Evolutionary conservation across 2,888 invertebrate genomes (phyloP).

Genomic region (Meteorus colon): DNA sequence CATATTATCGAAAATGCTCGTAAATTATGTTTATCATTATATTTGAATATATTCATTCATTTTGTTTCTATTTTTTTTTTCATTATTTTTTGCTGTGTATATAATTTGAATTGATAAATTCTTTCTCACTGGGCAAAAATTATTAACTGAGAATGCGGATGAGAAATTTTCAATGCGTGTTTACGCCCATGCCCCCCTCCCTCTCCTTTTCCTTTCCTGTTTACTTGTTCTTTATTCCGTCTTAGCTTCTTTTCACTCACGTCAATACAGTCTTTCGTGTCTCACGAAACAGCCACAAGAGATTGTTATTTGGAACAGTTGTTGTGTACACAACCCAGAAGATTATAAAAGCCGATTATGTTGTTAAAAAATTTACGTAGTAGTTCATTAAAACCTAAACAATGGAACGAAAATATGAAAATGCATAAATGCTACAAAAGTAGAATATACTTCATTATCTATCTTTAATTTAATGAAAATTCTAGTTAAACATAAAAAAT

Average conservation of each 20-base stretch:
- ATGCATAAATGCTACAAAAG: too few species aligned
- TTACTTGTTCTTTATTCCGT: background rate
- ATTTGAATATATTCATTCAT: too few species aligned
- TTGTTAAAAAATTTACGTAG: background rate
- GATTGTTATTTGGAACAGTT: too few species aligned
- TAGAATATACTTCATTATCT: too few species aligned
- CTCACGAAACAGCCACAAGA: background rate
- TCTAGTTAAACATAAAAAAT: too few species aligned
- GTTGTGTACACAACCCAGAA: background rate
- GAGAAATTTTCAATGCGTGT: constrained; percentile 26
- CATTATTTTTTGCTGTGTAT: background rate
- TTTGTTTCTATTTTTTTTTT: too few species aligned
- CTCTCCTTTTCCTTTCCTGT: background rate
- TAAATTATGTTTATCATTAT: too few species aligned
- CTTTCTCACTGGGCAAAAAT: background rate
- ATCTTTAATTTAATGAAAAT: too few species aligned
- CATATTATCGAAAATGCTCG: too few species aligned
- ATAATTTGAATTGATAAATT: constrained; percentile 9
- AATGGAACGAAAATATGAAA: too few species aligned
- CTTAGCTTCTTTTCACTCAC: too few species aligned
- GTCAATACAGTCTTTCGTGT: background rate
- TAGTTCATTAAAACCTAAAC: too few species aligned
- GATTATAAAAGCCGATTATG: constrained; percentile 2
- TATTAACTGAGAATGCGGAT: constrained; percentile 32
- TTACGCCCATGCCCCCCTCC: background rate